These are phyloP conservation scores for Corythoichthys intestinalis DNA, from an alignment of 2,113 vertebrate genomes.

Conservation along the genomic window DNA sequence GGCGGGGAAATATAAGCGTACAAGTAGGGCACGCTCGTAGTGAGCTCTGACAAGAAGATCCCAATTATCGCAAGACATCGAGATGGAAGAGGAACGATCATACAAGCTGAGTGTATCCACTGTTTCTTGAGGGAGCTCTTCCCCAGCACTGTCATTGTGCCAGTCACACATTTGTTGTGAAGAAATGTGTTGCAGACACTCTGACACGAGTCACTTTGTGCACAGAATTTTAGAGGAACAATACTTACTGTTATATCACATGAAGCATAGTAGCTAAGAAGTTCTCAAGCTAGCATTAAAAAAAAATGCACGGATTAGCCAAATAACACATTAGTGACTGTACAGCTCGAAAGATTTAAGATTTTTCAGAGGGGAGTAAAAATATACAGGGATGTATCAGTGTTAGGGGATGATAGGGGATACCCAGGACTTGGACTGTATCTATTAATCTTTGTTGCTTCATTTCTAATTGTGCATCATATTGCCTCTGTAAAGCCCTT, in stretches of 20 bases:
- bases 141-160: background rate
- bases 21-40: background rate
- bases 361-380: no score
- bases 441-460: no score
- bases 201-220: background rate
- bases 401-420: no score
- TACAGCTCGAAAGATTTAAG: no score
- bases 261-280: background rate
- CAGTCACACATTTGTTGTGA: background rate
- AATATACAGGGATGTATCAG: no score
- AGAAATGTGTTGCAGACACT: background rate
- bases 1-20: background rate
- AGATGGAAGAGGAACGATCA: background rate
- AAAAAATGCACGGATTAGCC: no score
- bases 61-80: background rate
- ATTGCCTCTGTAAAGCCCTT: no score
- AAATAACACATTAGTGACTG: no score
- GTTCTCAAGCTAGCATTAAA: background rate
- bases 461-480: no score
- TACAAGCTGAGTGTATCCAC: background rate
- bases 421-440: no score
- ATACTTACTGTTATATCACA: background rate
- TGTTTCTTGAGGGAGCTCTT: background rate
- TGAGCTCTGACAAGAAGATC: background rate
- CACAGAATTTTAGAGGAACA: background rate